Evolutionary conservation across 2,113 vertebrate species (phyloP), one percentile per base, ranked within the genome.

Genomic region (Hepsetus odoe): DNA sequence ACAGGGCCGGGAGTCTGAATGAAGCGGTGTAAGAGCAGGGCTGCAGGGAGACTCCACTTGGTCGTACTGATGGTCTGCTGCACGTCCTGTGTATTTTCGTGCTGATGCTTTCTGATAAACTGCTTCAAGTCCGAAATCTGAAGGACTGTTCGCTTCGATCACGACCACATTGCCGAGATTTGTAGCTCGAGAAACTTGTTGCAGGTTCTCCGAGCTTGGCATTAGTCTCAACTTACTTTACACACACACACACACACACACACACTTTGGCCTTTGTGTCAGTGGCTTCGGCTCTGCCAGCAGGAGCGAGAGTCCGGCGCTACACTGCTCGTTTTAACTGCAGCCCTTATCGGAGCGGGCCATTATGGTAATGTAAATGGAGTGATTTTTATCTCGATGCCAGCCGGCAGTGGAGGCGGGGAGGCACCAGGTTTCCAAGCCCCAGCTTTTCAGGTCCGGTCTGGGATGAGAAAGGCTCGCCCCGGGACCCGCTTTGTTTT

Each of bases 301-400:
- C 76, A 12, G 24, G 59, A 42, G 38, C 56, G 35, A 64, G 38
- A 65, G 58, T 72, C 68, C 28, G 49, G 35, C 55, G 65, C 44
- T 22, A 24, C 59, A 46, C 40, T 67, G 18, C 46, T 42, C 51
- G 58, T 58, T 79, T 66, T 49, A 42, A 83, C 70, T 74, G 55
- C 78, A 80, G 86, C 82, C 80, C 85, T 75, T 64, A 72, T 84
- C 72, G 28, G 16, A 66, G 80, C 83, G 85, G 80, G 83, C n/a
- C 12, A 80, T 88, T 86, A 88, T 89, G 82, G 84, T 80, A 81
- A 88, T 91, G 89, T 89, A 89, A 89, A 90, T 88, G 72, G 58
- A 76, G 69, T 81, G 30, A 68, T 80, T 78, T 56, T 88, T 87
- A 88, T 82, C 85, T 84, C 42, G 73, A 80, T 82, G 79, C 76